Conservation (phyloP, 2,113 vertebrate species). For the Leptodactylus fuscus region DNA sequence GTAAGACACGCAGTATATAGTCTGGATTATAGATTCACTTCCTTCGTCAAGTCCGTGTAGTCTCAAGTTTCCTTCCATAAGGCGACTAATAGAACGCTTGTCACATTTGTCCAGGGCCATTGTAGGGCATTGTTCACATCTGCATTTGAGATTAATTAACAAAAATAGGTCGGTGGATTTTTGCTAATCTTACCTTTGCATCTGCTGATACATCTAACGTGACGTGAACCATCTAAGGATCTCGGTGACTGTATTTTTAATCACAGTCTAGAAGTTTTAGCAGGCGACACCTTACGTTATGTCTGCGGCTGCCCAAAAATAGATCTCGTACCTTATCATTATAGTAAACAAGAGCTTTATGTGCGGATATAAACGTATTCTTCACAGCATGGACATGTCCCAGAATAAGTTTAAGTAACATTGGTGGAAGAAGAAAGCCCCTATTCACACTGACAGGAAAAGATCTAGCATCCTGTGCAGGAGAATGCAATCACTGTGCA, state of each 20-base stretch:
- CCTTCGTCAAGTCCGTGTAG: no score
- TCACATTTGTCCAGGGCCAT: no score
- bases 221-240: not conserved
- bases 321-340: slow-evolving; percentile 45
- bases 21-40: not conserved
- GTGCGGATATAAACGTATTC: not conserved
- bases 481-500: not conserved
- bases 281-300: slow-evolving; percentile 26
- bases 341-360: not conserved
- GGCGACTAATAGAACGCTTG: no score
- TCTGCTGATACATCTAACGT: not conserved
- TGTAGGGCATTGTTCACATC: no score
- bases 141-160: no score
- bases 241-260: not conserved
- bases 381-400: not conserved
- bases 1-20: not conserved
- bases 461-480: not conserved
- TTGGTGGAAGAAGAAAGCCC: not conserved
- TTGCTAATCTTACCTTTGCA: not conserved
- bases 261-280: not conserved
- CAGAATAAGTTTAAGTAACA: not conserved
- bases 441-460: slow-evolving; percentile 31
- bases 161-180: not conserved
- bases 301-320: slow-evolving; percentile 39
- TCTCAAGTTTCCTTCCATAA: no score